Evolutionary conservation across 1,140 invertebrate species (phyloP).

Genomic region (Platyura marginata): DNA sequence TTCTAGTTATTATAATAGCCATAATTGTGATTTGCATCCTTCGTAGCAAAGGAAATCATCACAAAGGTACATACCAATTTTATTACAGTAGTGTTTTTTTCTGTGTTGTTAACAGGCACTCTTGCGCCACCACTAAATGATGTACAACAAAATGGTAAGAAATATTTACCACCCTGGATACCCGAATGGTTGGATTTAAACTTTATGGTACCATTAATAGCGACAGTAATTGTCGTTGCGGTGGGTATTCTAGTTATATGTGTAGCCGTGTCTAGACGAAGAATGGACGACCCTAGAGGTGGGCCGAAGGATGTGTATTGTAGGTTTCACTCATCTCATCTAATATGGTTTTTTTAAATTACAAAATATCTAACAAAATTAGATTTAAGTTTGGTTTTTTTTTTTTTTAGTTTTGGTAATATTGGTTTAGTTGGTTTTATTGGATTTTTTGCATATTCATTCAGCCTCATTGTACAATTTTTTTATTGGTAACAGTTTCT

Average conservation of each 20-base stretch:
- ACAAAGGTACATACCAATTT: slow-evolving; percentile 50
- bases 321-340: slow-evolving; percentile 32
- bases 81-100: slow-evolving; percentile 11
- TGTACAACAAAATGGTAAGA: slow-evolving; percentile 23
- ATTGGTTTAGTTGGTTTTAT: too few relatives aligned
- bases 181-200: slow-evolving; percentile 73
- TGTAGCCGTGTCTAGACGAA: slow-evolving; percentile 58
- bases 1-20: slow-evolving; percentile 78
- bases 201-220: slow-evolving; percentile 63
- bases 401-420: too few relatives aligned
- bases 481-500: too few relatives aligned
- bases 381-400: too few relatives aligned
- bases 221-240: slow-evolving; percentile 68
- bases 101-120: slow-evolving; percentile 35
- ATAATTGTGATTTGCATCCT: slow-evolving; percentile 82
- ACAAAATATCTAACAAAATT: too few relatives aligned
- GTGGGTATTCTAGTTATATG: slow-evolving; percentile 79
- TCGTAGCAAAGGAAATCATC: slow-evolving; percentile 54
- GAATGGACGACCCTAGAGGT: slow-evolving; percentile 60
- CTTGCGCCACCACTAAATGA: slow-evolving; percentile 57
- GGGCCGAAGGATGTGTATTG: slow-evolving; percentile 49
- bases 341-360: background rate
- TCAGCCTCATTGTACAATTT: too few relatives aligned
- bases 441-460: too few relatives aligned
- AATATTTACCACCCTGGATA: slow-evolving; percentile 52